Base-by-base conservation (phyloP, 2,113 vertebrate species). In the Tauraco erythrolophus region DNA sequence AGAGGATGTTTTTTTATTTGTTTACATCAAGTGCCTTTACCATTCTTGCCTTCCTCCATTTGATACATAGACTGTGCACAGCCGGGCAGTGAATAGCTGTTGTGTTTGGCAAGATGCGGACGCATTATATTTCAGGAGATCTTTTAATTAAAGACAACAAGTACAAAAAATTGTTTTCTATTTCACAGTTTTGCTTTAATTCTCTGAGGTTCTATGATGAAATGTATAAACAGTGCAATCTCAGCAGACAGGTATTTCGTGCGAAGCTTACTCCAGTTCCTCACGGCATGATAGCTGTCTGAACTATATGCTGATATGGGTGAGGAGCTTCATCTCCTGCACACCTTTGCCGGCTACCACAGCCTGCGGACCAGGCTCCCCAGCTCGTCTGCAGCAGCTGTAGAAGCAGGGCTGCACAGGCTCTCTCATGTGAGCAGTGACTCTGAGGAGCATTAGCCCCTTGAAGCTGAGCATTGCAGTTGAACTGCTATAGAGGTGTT, bases 111-210 rank as follows among this genome's bases (percentile, higher is more conserved):
- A 81, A 64, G 65, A 79, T 79, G 69, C 2, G 9, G 45, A 45
- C 70, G 82, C 78, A 77, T 90, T 57, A 19, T 53, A 35, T 82
- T 93, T 90, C 75, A 80, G 64, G 39, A 91, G 45, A 80, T 68
- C 62, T 90, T 92, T 92, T 85, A 89, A 94, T 93, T 93, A 90
- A 77, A 76, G 83, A 92, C 86, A 95, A 72, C 46, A 76, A 82
- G 35, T 69, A 93, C 65, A n/a, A 83, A 84, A 82, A 78, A 45
- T 27, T 83, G 41, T 14, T 89, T 92, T 92, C 1, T 85, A 66
- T 95, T 88, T 72, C 68, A 88, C 54, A 88, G 78, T 74, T 94
- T 93, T 82, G 61, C 81, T 95, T 95, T 96, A 88, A 96, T 96
- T 94, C 37, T 92, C 74, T 33, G 72, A 39, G 45, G 60, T 84